These are phyloP conservation scores for Malacoctenus gilli DNA, from an alignment of 2,797 vertebrate species.

Conservation along the genomic window DNA sequence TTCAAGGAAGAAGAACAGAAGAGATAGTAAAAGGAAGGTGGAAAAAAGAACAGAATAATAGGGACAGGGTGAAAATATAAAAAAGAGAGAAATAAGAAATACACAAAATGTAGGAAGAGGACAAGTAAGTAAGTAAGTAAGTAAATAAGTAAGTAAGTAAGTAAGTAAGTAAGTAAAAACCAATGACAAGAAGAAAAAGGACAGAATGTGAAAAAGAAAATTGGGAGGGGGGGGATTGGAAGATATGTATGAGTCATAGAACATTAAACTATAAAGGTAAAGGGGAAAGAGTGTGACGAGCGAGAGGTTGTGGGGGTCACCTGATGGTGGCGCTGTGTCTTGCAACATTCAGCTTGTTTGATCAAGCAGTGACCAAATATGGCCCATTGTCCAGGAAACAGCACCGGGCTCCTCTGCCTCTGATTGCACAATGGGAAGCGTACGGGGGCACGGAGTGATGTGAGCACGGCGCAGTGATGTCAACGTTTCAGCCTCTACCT, in stretches of 20 bases:
- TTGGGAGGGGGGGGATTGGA: background rate
- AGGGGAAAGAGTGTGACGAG: background rate
- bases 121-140: too few species aligned
- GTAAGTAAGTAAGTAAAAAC: too few species aligned
- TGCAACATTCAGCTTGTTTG: constrained; percentile 2
- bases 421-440: constrained; percentile 60
- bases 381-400: constrained; percentile 42
- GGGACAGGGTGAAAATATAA: too few species aligned
- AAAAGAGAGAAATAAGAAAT: too few species aligned
- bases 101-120: too few species aligned
- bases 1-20: too few species aligned
- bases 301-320: background rate
- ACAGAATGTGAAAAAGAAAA: too few species aligned
- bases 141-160: too few species aligned
- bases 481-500: too few species aligned
- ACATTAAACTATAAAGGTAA: background rate
- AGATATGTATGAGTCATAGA: background rate
- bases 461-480: constrained; percentile 61
- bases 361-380: constrained; percentile 53
- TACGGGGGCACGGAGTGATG: constrained; percentile 55
- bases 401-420: constrained; percentile 22
- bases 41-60: too few species aligned
- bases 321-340: constrained; percentile 35
- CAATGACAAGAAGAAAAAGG: too few species aligned
- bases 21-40: too few species aligned